Conservation (phyloP, 1,140 invertebrate species). For the Polyergus mexicanus region DNA sequence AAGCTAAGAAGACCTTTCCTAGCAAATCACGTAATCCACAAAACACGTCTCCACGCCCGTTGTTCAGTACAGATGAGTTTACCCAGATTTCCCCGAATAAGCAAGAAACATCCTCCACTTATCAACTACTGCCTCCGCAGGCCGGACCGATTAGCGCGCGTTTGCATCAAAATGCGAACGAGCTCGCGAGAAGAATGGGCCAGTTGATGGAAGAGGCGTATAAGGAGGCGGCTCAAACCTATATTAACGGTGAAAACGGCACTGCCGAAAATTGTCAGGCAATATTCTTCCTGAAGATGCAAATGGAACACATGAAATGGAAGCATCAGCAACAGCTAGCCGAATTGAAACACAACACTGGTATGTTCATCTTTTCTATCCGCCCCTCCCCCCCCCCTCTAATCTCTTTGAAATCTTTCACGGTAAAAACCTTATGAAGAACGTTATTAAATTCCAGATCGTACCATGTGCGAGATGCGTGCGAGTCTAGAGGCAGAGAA, state of each 20-base stretch:
- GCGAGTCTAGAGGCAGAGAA: constrained; percentile 90
- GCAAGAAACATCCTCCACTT: constrained; percentile 44
- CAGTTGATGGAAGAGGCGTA: constrained; percentile 83
- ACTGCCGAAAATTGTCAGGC: constrained; percentile 85
- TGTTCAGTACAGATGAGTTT: constrained; percentile 63
- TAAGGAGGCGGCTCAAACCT: constrained; percentile 78
- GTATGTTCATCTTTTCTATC: constrained; percentile 71
- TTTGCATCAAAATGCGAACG: constrained; percentile 80
- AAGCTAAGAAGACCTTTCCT: constrained; percentile 81
- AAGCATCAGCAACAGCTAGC: constrained; percentile 88
- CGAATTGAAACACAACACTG: constrained; percentile 89
- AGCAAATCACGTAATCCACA: constrained; percentile 73
- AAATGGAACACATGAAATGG: constrained; percentile 90
- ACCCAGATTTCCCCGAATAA: constrained; percentile 66
- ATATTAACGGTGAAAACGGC: constrained; percentile 72
- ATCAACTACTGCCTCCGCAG: constrained; percentile 82
- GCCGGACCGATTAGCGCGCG: constrained; percentile 86
- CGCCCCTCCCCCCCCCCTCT: too few relatives aligned
- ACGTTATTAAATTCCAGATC: constrained; percentile 77
- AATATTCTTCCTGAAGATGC: constrained; percentile 87
- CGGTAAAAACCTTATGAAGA: not conserved
- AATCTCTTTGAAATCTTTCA: not conserved
- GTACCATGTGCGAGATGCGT: constrained; percentile 89
- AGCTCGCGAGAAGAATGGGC: constrained; percentile 81
- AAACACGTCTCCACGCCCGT: constrained; percentile 6